Conservation (phyloP, 2,888 invertebrate genomes). For the Rhimphoctona megacephalus region DNA sequence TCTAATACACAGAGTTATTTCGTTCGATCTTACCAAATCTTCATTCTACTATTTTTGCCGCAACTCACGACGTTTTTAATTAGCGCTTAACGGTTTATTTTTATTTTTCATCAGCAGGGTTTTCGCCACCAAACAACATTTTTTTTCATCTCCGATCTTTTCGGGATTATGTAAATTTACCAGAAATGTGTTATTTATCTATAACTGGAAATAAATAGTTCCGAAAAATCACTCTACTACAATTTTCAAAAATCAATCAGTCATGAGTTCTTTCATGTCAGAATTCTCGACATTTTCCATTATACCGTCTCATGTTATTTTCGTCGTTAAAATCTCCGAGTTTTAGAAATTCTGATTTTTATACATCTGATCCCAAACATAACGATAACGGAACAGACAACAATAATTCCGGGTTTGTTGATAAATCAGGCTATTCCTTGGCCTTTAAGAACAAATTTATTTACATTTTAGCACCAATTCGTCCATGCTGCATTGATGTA, state of each 20-base stretch:
- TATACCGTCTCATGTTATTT: no score
- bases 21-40: not conserved
- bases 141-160: not conserved
- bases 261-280: no score
- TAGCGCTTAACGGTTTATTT: not conserved
- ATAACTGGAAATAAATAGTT: not conserved
- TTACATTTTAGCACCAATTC: not conserved
- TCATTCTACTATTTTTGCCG: not conserved
- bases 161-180: not conserved
- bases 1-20: not conserved
- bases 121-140: not conserved
- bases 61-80: no score
- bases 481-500: no score
- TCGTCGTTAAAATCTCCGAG: no score
- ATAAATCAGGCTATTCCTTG: not conserved
- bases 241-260: not conserved
- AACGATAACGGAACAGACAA: no score
- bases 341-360: no score
- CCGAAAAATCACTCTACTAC: not conserved
- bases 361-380: no score
- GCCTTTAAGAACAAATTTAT: not conserved
- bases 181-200: not conserved
- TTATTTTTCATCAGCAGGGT: not conserved
- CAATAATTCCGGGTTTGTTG: not conserved
- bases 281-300: no score